Evolutionary conservation across 37 sponge, comb jelly and placozoan genomes (phyloP).

Genomic region (Tethya wilhelma): DNA sequence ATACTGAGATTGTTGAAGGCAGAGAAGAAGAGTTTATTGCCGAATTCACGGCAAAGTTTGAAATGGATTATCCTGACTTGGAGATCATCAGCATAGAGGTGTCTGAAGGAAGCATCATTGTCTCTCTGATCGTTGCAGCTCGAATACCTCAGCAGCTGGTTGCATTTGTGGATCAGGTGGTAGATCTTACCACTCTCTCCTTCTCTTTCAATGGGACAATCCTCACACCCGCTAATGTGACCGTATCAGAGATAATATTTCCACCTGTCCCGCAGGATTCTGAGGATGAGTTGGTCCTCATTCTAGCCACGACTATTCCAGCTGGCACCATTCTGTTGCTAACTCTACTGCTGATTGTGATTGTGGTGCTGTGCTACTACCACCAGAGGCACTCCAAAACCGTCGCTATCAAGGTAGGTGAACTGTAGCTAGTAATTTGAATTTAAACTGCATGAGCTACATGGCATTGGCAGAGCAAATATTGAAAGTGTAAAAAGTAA

Average conservation of each 20-base stretch:
- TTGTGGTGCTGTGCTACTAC: not conserved
- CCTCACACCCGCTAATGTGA: constrained; percentile 18
- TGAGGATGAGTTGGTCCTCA: constrained; percentile 32
- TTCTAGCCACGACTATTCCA: constrained; percentile 39
- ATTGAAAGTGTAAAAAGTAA: too few relatives aligned
- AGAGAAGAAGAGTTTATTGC: not conserved
- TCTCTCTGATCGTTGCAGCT: constrained; percentile 26
- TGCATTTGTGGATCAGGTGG: not conserved
- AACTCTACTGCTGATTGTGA: constrained; percentile 5
- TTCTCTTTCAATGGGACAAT: constrained; percentile 16
- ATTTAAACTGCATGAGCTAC: too few relatives aligned
- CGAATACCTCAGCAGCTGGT: not conserved
- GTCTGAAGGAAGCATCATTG: constrained; percentile 41
- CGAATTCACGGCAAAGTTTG: constrained; percentile 16
- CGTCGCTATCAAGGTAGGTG: too few relatives aligned
- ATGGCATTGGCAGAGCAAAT: too few relatives aligned
- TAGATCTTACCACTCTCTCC: not conserved
- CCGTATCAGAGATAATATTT: too few relatives aligned
- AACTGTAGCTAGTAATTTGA: too few relatives aligned
- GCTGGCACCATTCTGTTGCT: constrained; percentile 18
- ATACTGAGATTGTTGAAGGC: not conserved
- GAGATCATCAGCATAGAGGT: constrained; percentile 17
- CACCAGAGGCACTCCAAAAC: too few relatives aligned
- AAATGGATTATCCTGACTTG: not conserved
- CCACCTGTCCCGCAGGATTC: not conserved